Conservation (phyloP, 1,140 invertebrate species). For the Bombus haemorrhoidalis region DNA sequence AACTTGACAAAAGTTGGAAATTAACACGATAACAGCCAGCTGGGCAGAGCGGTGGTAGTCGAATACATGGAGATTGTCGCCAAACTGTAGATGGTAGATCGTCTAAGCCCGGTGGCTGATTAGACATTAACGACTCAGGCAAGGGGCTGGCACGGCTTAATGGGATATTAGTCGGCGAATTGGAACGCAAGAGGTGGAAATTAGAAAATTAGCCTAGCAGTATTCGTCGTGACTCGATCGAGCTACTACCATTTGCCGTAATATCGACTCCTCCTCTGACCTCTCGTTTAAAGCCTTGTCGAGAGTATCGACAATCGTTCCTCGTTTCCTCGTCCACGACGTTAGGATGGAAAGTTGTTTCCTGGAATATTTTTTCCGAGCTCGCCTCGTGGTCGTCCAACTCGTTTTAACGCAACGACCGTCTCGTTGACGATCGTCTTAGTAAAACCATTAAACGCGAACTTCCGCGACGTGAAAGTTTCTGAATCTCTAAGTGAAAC, state of each 20-base stretch:
- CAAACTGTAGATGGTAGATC: slow-evolving; percentile 31
- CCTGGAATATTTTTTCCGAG: background rate
- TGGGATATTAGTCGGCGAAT: slow-evolving; percentile 76
- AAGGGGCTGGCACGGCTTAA: slow-evolving; percentile 71
- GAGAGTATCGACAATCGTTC: background rate
- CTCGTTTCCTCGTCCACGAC: background rate
- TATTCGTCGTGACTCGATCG: slow-evolving; percentile 38
- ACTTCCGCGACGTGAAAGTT: background rate
- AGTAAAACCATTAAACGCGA: background rate
- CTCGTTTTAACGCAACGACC: background rate
- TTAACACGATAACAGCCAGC: background rate
- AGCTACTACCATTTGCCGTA: background rate
- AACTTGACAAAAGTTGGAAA: background rate
- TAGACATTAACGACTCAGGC: slow-evolving; percentile 74
- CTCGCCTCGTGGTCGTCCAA: too few relatives aligned
- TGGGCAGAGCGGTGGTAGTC: background rate
- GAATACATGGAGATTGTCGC: slow-evolving; percentile 31
- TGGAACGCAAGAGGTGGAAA: slow-evolving; percentile 72
- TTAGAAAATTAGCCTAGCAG: slow-evolving; percentile 74
- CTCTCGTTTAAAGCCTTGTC: background rate
- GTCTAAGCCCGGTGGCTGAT: slow-evolving; percentile 69
- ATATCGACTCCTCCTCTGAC: background rate
- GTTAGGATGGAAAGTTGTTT: background rate
- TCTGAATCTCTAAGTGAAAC: background rate
- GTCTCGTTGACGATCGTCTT: background rate